A percentile compares a stretch with the other conserved stretches of the same genome.
These are phyloP conservation scores for Monomorium pharaonis DNA, from an alignment of 1,140 invertebrate species.

Conservation along the genomic window DNA sequence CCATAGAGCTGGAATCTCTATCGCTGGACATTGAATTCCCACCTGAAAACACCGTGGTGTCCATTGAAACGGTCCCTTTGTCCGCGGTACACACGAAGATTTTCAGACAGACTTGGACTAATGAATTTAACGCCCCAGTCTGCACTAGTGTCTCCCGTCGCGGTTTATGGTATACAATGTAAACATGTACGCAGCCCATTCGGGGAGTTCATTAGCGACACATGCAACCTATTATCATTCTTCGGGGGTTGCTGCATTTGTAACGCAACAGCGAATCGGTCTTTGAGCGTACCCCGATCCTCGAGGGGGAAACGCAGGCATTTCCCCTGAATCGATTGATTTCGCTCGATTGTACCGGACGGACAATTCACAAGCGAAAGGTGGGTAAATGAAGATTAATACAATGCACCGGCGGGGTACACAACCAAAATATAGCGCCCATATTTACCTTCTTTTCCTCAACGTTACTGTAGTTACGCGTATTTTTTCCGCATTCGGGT, in stretches of 20 bases:
- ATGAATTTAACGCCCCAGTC: slow-evolving; percentile 28
- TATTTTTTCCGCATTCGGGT: background rate
- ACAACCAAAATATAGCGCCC: slow-evolving; percentile 13
- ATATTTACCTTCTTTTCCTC: slow-evolving; percentile 41
- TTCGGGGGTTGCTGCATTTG: slow-evolving; percentile 42
- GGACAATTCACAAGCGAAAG: slow-evolving; percentile 75
- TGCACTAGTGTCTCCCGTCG: background rate
- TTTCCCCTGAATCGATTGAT: slow-evolving; percentile 74
- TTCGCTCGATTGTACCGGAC: slow-evolving; percentile 72
- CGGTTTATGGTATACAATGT: slow-evolving; percentile 24
- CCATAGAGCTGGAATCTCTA: slow-evolving; percentile 24
- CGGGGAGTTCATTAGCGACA: slow-evolving; percentile 22
- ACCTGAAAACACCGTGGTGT: slow-evolving; percentile 1
- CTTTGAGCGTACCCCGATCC: slow-evolving; percentile 23
- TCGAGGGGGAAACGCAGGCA: slow-evolving; percentile 54
- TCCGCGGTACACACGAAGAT: slow-evolving; percentile 26
- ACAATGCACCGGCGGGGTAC: slow-evolving; percentile 54
- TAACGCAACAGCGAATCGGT: slow-evolving; percentile 16
- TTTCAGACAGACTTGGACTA: slow-evolving; percentile 15
- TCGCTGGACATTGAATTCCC: slow-evolving; percentile 21
- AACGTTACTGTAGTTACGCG: slow-evolving; percentile 27
- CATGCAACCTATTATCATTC: slow-evolving; percentile 35
- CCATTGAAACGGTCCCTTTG: slow-evolving; percentile 36
- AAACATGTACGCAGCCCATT: slow-evolving; percentile 27
- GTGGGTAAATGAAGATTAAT: slow-evolving; percentile 79